A percentile compares a stretch with the other conserved stretches of the same genome.
Evolutionary conservation across 2,888 invertebrate species (phyloP).

Genomic region (Malthinus seriepunctatus): DNA sequence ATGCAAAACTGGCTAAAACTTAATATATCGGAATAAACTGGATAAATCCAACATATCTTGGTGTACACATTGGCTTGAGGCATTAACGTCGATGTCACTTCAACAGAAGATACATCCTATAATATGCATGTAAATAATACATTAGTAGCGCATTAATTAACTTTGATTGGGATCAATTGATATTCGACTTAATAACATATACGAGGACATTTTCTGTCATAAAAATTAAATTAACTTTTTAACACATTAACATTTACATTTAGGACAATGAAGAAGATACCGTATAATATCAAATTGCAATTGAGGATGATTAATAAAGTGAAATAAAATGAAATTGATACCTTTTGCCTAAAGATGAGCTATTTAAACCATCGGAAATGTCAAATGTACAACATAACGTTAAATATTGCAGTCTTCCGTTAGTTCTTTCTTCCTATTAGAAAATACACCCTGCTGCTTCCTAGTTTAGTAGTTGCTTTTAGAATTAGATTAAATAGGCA

Average conservation of each 20-base stretch:
- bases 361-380: too few species aligned
- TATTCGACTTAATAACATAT: slow-evolving; percentile 14
- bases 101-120: not conserved
- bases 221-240: slow-evolving; percentile 5
- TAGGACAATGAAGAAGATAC: too few species aligned
- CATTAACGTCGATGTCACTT: slow-evolving; percentile 6
- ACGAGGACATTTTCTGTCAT: slow-evolving; percentile 2
- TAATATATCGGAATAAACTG: slow-evolving; percentile 40
- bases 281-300: too few species aligned
- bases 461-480: too few species aligned
- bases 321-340: too few species aligned
- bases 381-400: too few species aligned
- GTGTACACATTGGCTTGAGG: slow-evolving; percentile 11
- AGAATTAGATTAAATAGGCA: too few species aligned
- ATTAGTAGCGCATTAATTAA: slow-evolving; percentile 18
- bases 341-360: too few species aligned
- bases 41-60: slow-evolving; percentile 38
- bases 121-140: slow-evolving; percentile 4
- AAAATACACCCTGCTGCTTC: too few species aligned
- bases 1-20: slow-evolving; percentile 38
- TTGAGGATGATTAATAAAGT: too few species aligned
- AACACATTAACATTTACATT: not conserved
- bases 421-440: too few species aligned
- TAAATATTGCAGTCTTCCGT: too few species aligned
- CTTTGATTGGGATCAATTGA: slow-evolving; percentile 37